Conservation (phyloP, 1,140 invertebrate species). For the Matsumurasca onukii region DNA sequence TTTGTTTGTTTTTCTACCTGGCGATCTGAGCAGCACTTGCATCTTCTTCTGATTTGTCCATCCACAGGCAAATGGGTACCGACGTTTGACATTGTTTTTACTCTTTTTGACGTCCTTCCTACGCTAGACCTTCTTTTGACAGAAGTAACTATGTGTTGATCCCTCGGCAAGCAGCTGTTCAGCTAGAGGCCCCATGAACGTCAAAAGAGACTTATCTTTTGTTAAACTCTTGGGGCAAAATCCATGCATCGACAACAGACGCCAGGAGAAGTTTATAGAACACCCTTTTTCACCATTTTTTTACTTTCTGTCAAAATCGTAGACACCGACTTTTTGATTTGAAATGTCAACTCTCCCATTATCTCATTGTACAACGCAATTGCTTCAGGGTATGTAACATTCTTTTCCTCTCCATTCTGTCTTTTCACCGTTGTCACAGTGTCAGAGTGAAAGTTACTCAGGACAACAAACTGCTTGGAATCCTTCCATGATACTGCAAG, state of each 20-base stretch:
- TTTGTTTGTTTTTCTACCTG: constrained; percentile 37
- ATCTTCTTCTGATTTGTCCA: constrained; percentile 31
- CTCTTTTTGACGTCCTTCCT: constrained; percentile 35
- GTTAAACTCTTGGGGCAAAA: constrained; percentile 33
- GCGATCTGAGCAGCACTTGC: constrained; percentile 7
- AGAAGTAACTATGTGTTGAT: constrained; percentile 23
- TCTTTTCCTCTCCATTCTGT: constrained; percentile 31
- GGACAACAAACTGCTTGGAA: constrained; percentile 39
- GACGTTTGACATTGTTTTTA: constrained; percentile 36
- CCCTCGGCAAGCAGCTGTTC: constrained; percentile 35
- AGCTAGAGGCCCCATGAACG: constrained; percentile 36
- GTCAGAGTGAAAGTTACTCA: constrained; percentile 38
- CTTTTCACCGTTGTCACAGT: constrained; percentile 28
- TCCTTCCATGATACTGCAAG: constrained; percentile 37
- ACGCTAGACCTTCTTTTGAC: constrained; percentile 26
- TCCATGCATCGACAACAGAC: constrained; percentile 37
- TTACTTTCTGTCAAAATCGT: constrained; percentile 39
- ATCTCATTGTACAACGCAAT: constrained; percentile 37
- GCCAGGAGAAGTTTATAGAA: constrained; percentile 38
- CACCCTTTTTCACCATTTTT: constrained; percentile 40
- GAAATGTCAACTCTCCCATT: constrained; percentile 41
- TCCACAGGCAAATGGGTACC: constrained; percentile 36
- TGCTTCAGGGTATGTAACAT: constrained; percentile 19
- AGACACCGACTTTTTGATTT: constrained; percentile 38
- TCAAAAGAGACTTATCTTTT: constrained; percentile 33